Conservation (phyloP, 2,888 invertebrate species). For the Macroteleia sp. region DNA sequence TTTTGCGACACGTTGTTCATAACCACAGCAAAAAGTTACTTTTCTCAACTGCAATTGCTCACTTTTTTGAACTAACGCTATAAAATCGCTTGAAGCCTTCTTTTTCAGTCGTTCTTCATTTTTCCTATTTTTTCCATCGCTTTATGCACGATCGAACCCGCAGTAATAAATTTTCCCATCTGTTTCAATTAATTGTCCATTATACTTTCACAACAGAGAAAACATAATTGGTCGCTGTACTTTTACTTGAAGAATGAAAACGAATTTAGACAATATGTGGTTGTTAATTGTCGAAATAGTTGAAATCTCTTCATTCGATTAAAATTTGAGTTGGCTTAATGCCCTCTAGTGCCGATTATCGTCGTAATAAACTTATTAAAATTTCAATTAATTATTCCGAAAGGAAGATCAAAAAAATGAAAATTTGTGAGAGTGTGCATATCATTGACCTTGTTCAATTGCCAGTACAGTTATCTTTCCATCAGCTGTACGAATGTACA, state of each 20-base stretch:
- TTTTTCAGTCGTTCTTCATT: conserved; percentile 15
- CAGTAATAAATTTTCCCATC: conserved; percentile 46
- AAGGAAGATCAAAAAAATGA: conserved; percentile 15
- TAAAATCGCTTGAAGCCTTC: not conserved
- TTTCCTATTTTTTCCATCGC: conserved; percentile 21
- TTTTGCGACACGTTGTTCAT: too few relatives aligned
- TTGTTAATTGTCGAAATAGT: not conserved
- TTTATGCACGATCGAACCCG: conserved; percentile 44
- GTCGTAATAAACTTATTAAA: too few relatives aligned
- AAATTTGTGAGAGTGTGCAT: conserved; percentile 39
- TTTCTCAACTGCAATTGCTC: conserved; percentile 28
- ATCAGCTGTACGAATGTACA: conserved; percentile 13
- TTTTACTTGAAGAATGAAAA: conserved; percentile 44
- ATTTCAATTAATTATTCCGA: too few relatives aligned
- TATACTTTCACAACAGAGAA: conserved; percentile 55
- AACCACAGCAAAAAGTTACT: conserved; percentile 4
- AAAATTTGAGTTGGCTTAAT: not conserved
- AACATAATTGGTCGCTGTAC: conserved; percentile 26
- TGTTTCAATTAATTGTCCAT: conserved; percentile 47
- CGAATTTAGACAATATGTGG: not conserved
- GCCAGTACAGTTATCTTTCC: conserved; percentile 36
- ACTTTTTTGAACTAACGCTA: conserved; percentile 3
- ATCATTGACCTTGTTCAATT: conserved; percentile 54
- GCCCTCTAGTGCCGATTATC: too few relatives aligned
- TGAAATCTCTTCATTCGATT: not conserved